Conservation (phyloP, 1,140 invertebrate genomes). For the Cheumatopsyche charites region DNA sequence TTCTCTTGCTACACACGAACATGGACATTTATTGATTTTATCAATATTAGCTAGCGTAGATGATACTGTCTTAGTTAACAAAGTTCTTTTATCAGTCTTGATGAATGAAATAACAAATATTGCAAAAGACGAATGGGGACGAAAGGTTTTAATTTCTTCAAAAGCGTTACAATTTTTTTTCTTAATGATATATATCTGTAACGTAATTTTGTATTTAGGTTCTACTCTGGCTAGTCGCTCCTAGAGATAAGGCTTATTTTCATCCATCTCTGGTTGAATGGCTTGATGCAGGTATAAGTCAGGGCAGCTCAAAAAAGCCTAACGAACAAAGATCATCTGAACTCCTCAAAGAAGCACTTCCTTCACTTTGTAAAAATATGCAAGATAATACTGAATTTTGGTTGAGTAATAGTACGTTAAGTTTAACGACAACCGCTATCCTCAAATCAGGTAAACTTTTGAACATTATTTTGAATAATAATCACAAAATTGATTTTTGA, state of each 20-base stretch:
- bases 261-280: constrained; percentile 74
- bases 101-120: constrained; percentile 74
- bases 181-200: not conserved
- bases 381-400: constrained; percentile 68
- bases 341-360: constrained; percentile 70
- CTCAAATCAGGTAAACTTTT: constrained; percentile 63
- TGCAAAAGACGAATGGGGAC: constrained; percentile 74
- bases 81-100: constrained; percentile 79
- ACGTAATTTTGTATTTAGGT: constrained; percentile 53
- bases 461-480: constrained; percentile 34
- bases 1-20: constrained; percentile 82
- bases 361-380: constrained; percentile 69
- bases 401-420: constrained; percentile 71
- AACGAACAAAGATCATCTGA: constrained; percentile 73
- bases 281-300: constrained; percentile 74
- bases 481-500: not conserved
- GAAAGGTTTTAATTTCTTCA: constrained; percentile 60
- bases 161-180: not conserved
- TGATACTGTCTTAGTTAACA: constrained; percentile 89
- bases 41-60: constrained; percentile 90
- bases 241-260: constrained; percentile 75
- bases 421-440: constrained; percentile 74
- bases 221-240: constrained; percentile 83
- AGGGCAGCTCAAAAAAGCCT: constrained; percentile 82
- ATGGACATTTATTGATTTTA: constrained; percentile 83